phyloP scores from a whole-genome alignment of 2,797 vertebrate genomes.

The Coregonus sp. region DNA sequence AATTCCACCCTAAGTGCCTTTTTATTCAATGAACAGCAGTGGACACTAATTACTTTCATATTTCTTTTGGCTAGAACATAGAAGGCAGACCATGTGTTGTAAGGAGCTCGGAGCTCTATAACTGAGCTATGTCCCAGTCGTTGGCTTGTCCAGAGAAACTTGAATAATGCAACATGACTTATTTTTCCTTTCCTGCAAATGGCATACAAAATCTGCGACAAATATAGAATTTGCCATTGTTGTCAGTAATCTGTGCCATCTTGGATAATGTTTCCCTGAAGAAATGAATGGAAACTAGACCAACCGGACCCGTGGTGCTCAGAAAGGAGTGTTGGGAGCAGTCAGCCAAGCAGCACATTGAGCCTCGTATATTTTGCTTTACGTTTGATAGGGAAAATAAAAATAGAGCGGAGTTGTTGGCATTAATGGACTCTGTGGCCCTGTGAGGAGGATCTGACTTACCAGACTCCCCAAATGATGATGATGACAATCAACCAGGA shows the following conservation, averaged over 20 bases:
- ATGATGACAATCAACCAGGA: constrained; percentile 60
- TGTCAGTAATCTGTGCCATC: constrained; percentile 64
- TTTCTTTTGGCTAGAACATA: constrained; percentile 78
- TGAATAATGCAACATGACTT: constrained; percentile 62
- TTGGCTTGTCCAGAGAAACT: constrained; percentile 63
- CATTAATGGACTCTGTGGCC: neutral
- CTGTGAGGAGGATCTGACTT: constrained; percentile 31
- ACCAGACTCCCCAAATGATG: constrained; percentile 35
- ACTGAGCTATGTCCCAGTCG: too few relatives aligned
- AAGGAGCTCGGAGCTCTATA: neutral
- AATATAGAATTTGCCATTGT: constrained; percentile 67
- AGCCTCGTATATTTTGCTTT: constrained; percentile 33
- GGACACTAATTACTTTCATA: constrained; percentile 87
- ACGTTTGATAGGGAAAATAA: constrained; percentile 28
- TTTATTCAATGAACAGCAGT: constrained; percentile 90
- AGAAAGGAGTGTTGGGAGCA: constrained; percentile 54
- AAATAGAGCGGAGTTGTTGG: constrained; percentile 33
- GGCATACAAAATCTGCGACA: constrained; percentile 67
- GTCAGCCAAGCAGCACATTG: constrained; percentile 42
- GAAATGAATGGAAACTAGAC: constrained; percentile 56
- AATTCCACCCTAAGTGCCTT: constrained; percentile 76
- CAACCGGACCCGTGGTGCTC: constrained; percentile 36
- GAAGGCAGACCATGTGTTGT: constrained; percentile 64
- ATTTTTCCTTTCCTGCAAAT: constrained; percentile 69
- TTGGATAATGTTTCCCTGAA: constrained; percentile 66